Evolutionary conservation across 2,888 invertebrate genomes (phyloP).

Genomic region (Ennomos fuscantarius): DNA sequence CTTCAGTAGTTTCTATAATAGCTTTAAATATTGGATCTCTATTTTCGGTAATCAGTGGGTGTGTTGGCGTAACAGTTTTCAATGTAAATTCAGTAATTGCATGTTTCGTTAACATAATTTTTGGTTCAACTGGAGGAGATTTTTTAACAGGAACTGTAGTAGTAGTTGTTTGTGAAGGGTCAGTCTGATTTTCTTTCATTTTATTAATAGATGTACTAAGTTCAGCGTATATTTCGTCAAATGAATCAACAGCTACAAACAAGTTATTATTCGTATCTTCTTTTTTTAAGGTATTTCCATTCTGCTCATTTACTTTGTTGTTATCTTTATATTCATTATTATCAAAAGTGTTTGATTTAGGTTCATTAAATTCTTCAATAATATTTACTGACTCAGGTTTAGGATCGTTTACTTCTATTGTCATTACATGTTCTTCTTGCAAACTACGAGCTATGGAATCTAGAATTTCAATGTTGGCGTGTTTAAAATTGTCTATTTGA

Average conservation of each 20-base stretch:
- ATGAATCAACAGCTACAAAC: slow-evolving; percentile 66
- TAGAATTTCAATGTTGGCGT: slow-evolving; percentile 73
- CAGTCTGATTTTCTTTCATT: slow-evolving; percentile 11
- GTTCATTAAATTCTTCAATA: slow-evolving; percentile 50
- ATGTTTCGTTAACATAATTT: slow-evolving; percentile 45
- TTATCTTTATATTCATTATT: too few relatives aligned
- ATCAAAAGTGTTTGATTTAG: slow-evolving; percentile 17
- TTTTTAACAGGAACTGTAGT: slow-evolving; percentile 8
- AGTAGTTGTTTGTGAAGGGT: slow-evolving; percentile 4
- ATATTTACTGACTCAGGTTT: slow-evolving; percentile 16
- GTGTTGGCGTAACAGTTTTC: slow-evolving; percentile 47
- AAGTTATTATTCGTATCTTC: slow-evolving; percentile 71
- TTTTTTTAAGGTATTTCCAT: slow-evolving; percentile 30
- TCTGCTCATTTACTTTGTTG: too few relatives aligned
- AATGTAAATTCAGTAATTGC: slow-evolving; percentile 47
- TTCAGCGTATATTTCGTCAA: slow-evolving; percentile 79
- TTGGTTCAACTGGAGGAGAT: slow-evolving; percentile 21
- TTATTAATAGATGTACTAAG: slow-evolving; percentile 46
- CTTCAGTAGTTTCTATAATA: slow-evolving; percentile 50
- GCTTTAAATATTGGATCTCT: slow-evolving; percentile 52
- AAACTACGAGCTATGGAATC: slow-evolving; percentile 77
- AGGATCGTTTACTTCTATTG: slow-evolving; percentile 51
- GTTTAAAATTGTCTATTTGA: slow-evolving; percentile 68
- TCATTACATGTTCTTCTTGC: slow-evolving; percentile 69
- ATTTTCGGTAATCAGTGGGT: slow-evolving; percentile 54